A percentile compares a stretch with the other conserved stretches of the same genome.
Conservation (phyloP, 2,113 vertebrate genomes). For the Phylloscopus trochiloides region DNA sequence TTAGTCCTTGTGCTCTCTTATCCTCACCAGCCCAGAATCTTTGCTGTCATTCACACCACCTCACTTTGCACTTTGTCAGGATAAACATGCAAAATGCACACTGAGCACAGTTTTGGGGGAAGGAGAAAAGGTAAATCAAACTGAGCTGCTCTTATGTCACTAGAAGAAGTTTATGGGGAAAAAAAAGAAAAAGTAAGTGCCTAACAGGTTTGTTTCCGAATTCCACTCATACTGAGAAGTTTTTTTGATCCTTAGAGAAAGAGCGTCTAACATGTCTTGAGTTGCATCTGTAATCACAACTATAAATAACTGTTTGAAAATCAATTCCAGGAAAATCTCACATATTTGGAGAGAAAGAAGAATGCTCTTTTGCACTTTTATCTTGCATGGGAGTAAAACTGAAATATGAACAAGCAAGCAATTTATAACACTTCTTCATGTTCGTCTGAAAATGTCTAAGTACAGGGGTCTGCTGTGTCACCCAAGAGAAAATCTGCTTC, state of each 20-base stretch:
- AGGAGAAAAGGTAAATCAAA: background rate
- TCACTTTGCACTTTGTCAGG: background rate
- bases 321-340: background rate
- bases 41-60: background rate
- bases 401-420: background rate
- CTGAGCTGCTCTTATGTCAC: background rate
- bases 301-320: constrained; percentile 14
- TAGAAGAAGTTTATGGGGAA: background rate
- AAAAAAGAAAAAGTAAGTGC: background rate
- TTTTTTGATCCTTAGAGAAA: background rate
- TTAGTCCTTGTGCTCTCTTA: background rate
- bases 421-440: background rate
- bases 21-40: background rate
- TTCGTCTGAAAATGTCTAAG: background rate
- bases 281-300: background rate
- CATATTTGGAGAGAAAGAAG: background rate
- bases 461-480: background rate
- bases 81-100: background rate
- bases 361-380: background rate
- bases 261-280: background rate
- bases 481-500: background rate
- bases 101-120: background rate
- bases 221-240: background rate
- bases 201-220: background rate
- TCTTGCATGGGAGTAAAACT: background rate